Conservation (phyloP, 2,113 vertebrate species). For the Fulica atra region DNA sequence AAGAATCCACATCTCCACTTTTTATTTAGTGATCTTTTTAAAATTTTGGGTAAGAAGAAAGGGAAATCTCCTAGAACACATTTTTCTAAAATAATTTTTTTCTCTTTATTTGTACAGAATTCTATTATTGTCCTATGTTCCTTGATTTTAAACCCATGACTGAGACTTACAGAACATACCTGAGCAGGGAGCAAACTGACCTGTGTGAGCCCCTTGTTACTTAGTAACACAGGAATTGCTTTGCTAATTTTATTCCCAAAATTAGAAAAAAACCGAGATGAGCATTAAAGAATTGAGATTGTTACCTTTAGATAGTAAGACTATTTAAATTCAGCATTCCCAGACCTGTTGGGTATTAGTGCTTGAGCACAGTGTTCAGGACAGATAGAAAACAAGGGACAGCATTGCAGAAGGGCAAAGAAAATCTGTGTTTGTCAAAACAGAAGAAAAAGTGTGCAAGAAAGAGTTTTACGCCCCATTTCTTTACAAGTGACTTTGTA, state of each 20-base stretch:
- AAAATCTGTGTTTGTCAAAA: not conserved
- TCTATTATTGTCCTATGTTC: not conserved
- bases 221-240: not conserved
- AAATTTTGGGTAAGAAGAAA: not conserved
- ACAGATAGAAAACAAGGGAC: not conserved
- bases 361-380: not conserved
- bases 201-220: not conserved
- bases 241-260: not conserved
- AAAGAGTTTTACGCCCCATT: not conserved
- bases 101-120: not conserved
- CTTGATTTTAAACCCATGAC: not conserved
- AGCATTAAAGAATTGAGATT: not conserved
- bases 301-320: not conserved
- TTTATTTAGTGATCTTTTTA: not conserved
- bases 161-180: not conserved
- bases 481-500: not conserved
- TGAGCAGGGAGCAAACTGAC: not conserved
- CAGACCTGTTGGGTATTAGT: not conserved
- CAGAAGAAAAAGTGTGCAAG: not conserved
- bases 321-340: not conserved
- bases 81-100: not conserved
- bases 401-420: not conserved
- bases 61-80: not conserved
- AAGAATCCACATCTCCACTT: not conserved
- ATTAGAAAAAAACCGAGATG: not conserved